Conservation (phyloP, 2,113 vertebrate genomes). For the Peromyscus maniculatus region DNA sequence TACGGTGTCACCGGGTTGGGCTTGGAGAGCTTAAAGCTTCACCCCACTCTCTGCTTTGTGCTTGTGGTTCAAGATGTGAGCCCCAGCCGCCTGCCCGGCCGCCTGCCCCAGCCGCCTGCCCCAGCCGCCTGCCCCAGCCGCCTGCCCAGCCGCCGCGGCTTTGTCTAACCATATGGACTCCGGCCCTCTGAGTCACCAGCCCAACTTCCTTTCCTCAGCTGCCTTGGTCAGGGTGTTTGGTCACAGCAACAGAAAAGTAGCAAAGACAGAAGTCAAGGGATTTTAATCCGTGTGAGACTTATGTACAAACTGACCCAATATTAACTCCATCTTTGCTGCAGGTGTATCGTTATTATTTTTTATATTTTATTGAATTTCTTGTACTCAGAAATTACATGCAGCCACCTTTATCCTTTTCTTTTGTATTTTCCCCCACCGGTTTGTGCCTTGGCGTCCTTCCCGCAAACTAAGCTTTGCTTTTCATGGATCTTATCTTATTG, state of each 20-base stretch:
- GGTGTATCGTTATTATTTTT: conserved; percentile 4
- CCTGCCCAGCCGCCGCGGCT: background rate
- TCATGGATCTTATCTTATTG: conserved; percentile 21
- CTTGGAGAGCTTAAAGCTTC: background rate
- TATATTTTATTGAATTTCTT: conserved; percentile 22
- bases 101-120: background rate
- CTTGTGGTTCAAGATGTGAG: background rate
- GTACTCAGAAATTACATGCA: background rate
- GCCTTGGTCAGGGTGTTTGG: background rate
- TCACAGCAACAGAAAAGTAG: background rate
- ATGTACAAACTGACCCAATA: background rate
- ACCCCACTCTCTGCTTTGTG: background rate
- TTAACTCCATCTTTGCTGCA: background rate
- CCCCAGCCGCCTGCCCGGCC: background rate
- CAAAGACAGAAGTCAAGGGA: background rate
- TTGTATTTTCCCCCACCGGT: background rate
- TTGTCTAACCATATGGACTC: background rate
- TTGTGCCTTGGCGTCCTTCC: background rate
- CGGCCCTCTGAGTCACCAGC: background rate
- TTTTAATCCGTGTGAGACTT: conserved; percentile 24
- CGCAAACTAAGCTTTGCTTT: conserved; percentile 34
- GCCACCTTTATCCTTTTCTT: conserved; percentile 24
- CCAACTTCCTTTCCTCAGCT: background rate
- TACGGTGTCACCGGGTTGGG: background rate
- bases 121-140: background rate